phyloP scores from a whole-genome alignment of 2,113 vertebrate species.

The Actenoides hombroni region DNA sequence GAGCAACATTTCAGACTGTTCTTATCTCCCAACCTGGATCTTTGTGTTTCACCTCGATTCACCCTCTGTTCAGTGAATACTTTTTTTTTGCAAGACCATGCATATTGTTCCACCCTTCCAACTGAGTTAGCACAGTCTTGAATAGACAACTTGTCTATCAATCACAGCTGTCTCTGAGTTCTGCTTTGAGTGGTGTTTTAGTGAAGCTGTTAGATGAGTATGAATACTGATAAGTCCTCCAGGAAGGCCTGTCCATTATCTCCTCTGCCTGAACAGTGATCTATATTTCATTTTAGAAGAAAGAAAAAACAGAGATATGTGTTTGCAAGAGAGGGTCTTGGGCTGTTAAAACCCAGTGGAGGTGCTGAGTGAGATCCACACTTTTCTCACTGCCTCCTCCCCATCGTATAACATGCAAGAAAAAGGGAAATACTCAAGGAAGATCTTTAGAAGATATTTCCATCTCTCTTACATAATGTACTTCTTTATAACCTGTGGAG shows the following conservation, averaged over 20 bases:
- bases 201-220: background rate
- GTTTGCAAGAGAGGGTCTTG: background rate
- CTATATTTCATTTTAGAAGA: conserved; percentile 9
- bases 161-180: conserved; percentile 25
- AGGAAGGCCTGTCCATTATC: background rate
- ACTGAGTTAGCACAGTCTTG: conserved; percentile 19
- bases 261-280: background rate
- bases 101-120: conserved; percentile 22
- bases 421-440: background rate
- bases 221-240: background rate
- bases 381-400: background rate
- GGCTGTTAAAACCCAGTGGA: fast-evolving
- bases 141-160: conserved; percentile 16
- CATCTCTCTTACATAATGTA: background rate
- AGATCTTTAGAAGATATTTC: background rate
- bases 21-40: background rate
- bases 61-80: background rate
- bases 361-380: background rate
- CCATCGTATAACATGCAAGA: background rate
- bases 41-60: background rate
- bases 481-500: background rate
- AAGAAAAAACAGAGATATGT: background rate
- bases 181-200: conserved; percentile 1
- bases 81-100: background rate
- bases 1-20: background rate